Conservation (phyloP, 2,888 invertebrate genomes). For the Pediacus dermestoides region DNA sequence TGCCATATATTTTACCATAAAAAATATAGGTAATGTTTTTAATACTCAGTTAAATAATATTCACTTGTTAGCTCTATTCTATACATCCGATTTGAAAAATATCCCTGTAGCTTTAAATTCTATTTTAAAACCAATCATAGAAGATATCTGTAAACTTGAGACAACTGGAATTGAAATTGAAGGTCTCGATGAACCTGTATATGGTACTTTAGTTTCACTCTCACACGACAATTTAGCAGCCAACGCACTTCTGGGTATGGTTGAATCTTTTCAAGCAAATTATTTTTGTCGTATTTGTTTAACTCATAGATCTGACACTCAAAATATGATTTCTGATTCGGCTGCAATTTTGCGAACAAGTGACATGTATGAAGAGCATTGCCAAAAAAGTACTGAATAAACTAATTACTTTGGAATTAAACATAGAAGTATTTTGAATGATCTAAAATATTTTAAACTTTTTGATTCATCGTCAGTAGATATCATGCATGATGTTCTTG, state of each 20-base stretch:
- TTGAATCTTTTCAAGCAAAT: slow-evolving; percentile 22
- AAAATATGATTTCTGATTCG: slow-evolving; percentile 3
- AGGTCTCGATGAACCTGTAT: slow-evolving; percentile 7
- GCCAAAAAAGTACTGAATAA: neutral
- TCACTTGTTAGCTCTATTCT: slow-evolving; percentile 22
- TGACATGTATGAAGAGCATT: slow-evolving; percentile 1
- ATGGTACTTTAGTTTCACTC: slow-evolving; percentile 18
- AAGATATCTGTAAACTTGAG: slow-evolving; percentile 23
- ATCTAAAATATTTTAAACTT: slow-evolving; percentile 8
- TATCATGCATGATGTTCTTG: slow-evolving; percentile 28
- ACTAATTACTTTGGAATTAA: slow-evolving; percentile 7
- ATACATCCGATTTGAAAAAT: slow-evolving; percentile 20
- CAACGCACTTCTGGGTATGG: slow-evolving; percentile 25
- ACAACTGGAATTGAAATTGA: slow-evolving; percentile 14
- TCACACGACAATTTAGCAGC: slow-evolving; percentile 24
- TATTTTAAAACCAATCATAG: slow-evolving; percentile 17
- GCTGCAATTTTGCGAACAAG: slow-evolving; percentile 1
- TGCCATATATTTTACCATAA: slow-evolving; percentile 23
- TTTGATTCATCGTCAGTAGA: slow-evolving; percentile 16
- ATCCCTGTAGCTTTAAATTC: slow-evolving; percentile 14
- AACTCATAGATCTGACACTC: slow-evolving; percentile 10
- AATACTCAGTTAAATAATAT: slow-evolving; percentile 17
- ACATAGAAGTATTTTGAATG: slow-evolving; percentile 8
- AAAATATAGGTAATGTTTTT: slow-evolving; percentile 16
- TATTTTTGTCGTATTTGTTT: slow-evolving; percentile 27